Evolutionary conservation across 1,140 invertebrate genomes (phyloP), one percentile per base, ranked within the genome.

Genomic region (Doryteuthis pealeii): DNA sequence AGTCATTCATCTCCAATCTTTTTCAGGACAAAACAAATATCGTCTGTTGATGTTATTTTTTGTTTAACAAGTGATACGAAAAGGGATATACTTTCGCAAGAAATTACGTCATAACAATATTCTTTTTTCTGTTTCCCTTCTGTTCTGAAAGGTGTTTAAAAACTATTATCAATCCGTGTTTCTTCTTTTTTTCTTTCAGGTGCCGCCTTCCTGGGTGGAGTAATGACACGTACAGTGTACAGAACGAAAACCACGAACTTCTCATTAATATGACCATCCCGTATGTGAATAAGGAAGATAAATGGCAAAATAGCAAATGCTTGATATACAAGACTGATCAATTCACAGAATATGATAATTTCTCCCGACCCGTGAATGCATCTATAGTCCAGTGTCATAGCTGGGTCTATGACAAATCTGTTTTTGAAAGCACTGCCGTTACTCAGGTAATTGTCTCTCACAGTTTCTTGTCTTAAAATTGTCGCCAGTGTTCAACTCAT

Each of bases 341-440:
- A 28, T n/a, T n/a, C 18, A 62, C 26, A n/a, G 18, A 22, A 18
- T 62, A 62, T 8, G 22, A 66, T 5, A n/a, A 65, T 18, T 45
- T 31, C 33, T 10, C 32, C n/a, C 49, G 49, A 28, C 70, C 70
- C 6, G 40, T 43, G n/a, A 32, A 35, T 31, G 18, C 18, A 43
- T 14, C 18, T 0, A 35, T 35, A 32, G 65, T 72, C 4, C 66
- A 74, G 62, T 81, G 80, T 70, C 43, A 43, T 30, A 70, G 76
- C 30, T 81, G 80, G 80, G 80, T 81, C 6, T 81, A 81, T 70
- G 76, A 77, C 69, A 77, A 33, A 45, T 67, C 66, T 10, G 74
- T 78, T 0, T 81, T 81, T 62, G 54, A 62, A 28, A 62, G 54
- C 40, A 71, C 70, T n/a, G 18, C 43, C 4, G 70, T 58, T 3